Evolutionary conservation across 2,888 invertebrate genomes (phyloP), one percentile per base, ranked within the genome.

Genomic region (Phortica magna): DNA sequence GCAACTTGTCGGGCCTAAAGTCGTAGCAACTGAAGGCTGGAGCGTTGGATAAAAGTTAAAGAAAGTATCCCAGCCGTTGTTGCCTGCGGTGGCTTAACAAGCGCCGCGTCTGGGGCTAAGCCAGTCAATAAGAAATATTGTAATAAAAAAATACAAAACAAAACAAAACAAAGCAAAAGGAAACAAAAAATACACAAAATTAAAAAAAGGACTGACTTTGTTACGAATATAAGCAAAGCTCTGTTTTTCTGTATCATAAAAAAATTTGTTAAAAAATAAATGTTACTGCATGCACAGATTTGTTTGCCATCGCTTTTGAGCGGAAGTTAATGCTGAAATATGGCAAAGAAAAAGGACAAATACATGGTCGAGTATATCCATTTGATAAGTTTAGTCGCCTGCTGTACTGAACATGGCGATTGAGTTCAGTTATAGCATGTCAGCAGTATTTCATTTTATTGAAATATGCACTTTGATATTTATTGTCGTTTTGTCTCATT

Each of bases 71-170:
- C 68, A 70, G 68, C 17, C 48, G 68, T 48, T 12, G 68, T 48
- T 12, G 68, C 68, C 68, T 70, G 68, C 22, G 68, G 68, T 41
- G 48, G 53, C 68, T 70, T 70, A 70, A 70, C 43, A 41, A 67
- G 61, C 48, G 9, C 14, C 48, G 48, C 48, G 48, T 48, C 48
- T 48, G 48, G 9, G 48, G 14, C 48, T 48, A 48, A 48, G 48
- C 48, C 48, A 48, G 48, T 48, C 48, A 14, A 48, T 48, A 48
- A 48, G 31, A 31, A 31, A 31, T 31, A 31, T 48, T 48, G 10
- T 48, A 48, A 9, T 14, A 12, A 48, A 48, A 12, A 48, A 48
- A 48, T n/a, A 48, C 0, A 48, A 48, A 48, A 48, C 3, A 48
- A 48, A 5, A 48, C 14, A 48, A 9, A 12, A 48, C 48, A 12